A percentile compares a stretch with the other conserved stretches of the same genome.
phyloP scores from a whole-genome alignment of 2,113 vertebrate genomes.

The Stomatorhinus ivindoensis region DNA sequence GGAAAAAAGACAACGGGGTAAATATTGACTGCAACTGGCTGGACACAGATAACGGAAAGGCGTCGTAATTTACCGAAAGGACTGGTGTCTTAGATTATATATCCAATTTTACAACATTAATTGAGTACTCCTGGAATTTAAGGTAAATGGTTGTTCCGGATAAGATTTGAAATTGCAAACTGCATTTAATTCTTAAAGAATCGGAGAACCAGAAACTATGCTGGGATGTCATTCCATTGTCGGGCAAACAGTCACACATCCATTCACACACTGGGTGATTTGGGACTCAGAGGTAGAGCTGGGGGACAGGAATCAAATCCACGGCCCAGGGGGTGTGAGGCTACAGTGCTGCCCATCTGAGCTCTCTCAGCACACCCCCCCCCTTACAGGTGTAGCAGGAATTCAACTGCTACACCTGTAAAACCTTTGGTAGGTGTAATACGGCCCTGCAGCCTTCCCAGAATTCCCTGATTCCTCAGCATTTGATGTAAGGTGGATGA shows the following conservation, averaged over 20 bases:
- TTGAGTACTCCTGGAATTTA: background rate
- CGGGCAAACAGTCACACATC: background rate
- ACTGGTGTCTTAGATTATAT: background rate
- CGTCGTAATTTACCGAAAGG: background rate
- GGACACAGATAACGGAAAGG: background rate
- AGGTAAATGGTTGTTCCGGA: background rate
- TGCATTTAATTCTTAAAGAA: background rate
- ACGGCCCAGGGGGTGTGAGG: background rate
- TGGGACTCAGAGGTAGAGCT: background rate
- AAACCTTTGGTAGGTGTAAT: background rate
- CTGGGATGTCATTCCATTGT: background rate
- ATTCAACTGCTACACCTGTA: background rate
- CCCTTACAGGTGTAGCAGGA: too few species aligned
- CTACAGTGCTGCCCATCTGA: background rate
- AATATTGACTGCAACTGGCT: background rate
- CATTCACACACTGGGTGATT: background rate
- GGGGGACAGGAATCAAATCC: background rate
- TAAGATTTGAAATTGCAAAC: background rate
- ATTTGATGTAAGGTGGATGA: background rate
- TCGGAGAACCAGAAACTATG: background rate
- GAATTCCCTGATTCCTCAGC: background rate
- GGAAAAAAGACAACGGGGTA: background rate
- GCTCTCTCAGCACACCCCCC: background rate
- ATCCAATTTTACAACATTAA: background rate
- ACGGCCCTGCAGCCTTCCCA: background rate